phyloP scores from a whole-genome alignment of 2,888 invertebrate genomes.

The Hydriomena furcata region DNA sequence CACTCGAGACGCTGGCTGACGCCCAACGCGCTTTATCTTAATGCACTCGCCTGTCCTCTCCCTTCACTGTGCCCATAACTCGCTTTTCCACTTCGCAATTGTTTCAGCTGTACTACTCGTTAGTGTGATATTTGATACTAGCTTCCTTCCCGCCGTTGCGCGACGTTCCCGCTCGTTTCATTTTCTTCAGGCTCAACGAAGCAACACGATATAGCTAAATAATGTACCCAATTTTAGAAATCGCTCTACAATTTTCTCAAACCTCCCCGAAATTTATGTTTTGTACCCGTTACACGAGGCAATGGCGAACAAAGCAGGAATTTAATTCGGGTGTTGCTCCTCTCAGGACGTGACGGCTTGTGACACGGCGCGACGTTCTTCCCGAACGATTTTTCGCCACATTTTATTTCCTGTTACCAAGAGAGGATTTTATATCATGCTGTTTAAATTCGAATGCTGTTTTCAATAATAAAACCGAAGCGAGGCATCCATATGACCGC shows the following conservation, averaged over 20 bases:
- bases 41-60: constrained; percentile 72
- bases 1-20: constrained; percentile 76
- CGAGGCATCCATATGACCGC: constrained; percentile 5
- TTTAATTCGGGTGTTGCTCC: constrained; percentile 75
- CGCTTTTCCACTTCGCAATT: constrained; percentile 65
- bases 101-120: constrained; percentile 58
- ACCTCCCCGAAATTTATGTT: constrained; percentile 55
- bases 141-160: neutral
- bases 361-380: constrained; percentile 62
- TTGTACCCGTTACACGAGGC: constrained; percentile 41
- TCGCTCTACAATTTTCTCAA: constrained; percentile 50
- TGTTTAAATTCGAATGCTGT: constrained; percentile 37
- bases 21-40: constrained; percentile 78
- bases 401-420: constrained; percentile 53
- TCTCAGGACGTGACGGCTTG: constrained; percentile 63
- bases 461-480: constrained; percentile 27
- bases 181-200: constrained; percentile 29
- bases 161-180: constrained; percentile 13
- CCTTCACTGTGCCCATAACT: constrained; percentile 66
- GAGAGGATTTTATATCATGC: constrained; percentile 54
- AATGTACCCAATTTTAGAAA: constrained; percentile 55
- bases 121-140: constrained; percentile 45
- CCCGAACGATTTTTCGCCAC: constrained; percentile 57
- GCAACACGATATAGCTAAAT: constrained; percentile 44
- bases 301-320: constrained; percentile 63